phyloP scores from a whole-genome alignment of 2,888 invertebrate genomes.

The Drepana falcataria region DNA sequence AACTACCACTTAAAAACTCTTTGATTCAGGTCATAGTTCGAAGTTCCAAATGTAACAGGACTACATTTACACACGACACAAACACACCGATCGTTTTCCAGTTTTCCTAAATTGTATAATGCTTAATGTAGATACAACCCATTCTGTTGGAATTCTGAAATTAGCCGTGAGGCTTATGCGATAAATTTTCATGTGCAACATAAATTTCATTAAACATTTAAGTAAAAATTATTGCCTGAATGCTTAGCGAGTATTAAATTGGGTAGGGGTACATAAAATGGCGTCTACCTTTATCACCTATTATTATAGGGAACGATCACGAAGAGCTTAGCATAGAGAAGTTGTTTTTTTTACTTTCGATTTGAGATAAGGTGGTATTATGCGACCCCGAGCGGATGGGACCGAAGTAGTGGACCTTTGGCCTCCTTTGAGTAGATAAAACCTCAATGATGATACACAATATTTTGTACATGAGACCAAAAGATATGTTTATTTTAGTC shows the following conservation, averaged over 20 bases:
- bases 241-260: conserved; percentile 9
- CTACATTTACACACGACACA: no score
- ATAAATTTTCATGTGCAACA: conserved; percentile 34
- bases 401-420: conserved; percentile 1
- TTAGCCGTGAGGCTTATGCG: conserved; percentile 25
- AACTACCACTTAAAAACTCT: no score
- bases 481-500: background rate
- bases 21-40: no score
- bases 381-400: conserved; percentile 1
- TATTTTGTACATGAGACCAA: background rate
- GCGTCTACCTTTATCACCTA: conserved; percentile 2
- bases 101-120: background rate
- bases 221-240: conserved; percentile 28
- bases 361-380: conserved; percentile 3
- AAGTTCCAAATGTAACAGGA: no score
- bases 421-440: conserved; percentile 1
- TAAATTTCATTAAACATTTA: conserved; percentile 37
- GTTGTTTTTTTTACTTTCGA: background rate
- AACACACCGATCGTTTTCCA: no score
- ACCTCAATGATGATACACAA: background rate
- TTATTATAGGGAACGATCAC: background rate
- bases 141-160: conserved; percentile 11
- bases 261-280: conserved; percentile 11
- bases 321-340: background rate
- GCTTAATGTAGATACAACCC: conserved; percentile 1